A percentile compares a stretch with the other conserved stretches of the same genome.
These are phyloP conservation scores for Drosophila monieri DNA, from an alignment of 2,888 invertebrate genomes.

Conservation along the genomic window DNA sequence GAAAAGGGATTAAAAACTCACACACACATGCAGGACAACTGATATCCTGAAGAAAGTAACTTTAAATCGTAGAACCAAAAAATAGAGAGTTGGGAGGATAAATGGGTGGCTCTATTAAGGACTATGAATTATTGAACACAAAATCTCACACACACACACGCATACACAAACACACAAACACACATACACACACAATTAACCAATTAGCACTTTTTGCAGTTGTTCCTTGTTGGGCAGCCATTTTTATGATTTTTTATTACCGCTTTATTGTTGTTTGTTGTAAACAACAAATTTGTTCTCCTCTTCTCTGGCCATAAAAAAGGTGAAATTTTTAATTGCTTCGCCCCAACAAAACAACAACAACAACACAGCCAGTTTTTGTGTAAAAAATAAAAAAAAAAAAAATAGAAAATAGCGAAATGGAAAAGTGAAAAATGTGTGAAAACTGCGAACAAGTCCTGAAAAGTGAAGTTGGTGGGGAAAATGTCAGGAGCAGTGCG, in stretches of 20 bases:
- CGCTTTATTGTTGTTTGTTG: constrained; percentile 66
- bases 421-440: constrained; percentile 45
- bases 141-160: constrained; percentile 2
- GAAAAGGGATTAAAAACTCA: constrained; percentile 2
- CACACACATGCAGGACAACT: background rate
- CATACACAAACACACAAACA: constrained; percentile 17
- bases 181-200: constrained; percentile 63
- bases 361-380: background rate
- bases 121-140: constrained; percentile 52
- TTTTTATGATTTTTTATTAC: constrained; percentile 64
- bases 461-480: background rate
- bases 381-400: constrained; percentile 27
- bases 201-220: constrained; percentile 67
- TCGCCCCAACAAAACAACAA: constrained; percentile 49
- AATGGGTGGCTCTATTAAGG: constrained; percentile 22
- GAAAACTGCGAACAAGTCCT: constrained; percentile 65
- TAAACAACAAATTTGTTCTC: constrained; percentile 70
- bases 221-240: constrained; percentile 38
- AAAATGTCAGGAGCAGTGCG: constrained; percentile 7
- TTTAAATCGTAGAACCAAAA: constrained; percentile 12
- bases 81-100: background rate
- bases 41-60: constrained; percentile 1
- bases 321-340: constrained; percentile 67
- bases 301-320: constrained; percentile 75
- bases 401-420: constrained; percentile 16